Evolutionary conservation across 2,797 vertebrate genomes (phyloP), one percentile per base, ranked within the genome.

Genomic region (Urophycis tenuis): DNA sequence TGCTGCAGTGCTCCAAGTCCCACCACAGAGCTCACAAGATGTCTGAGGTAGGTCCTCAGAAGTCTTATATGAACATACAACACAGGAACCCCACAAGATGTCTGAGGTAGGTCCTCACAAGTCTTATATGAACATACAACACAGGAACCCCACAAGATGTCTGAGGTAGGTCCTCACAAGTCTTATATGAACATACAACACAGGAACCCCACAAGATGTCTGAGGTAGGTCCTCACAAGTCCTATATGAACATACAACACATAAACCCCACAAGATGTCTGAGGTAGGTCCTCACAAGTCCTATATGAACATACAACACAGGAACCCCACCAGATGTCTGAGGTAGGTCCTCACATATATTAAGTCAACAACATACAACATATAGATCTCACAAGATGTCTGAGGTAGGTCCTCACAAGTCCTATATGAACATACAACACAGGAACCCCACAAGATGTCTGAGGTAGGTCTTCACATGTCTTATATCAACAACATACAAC

Each of bases 1-100:
- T 99, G 91, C 94, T 99, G 87, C 96, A 97, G 85, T 95, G 96
- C 92, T 95, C 95, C 93, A 96, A 97, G 92, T 95, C 93, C 86
- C 95, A 95, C 83, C 93, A 95, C 94, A 93, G 95, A 92, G 93
- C 88, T 74, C 95, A 95, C 89, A 96, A 96, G 89, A 92, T 96
- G 89, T 96, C 96, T 1, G 96, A 98, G 96, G 97, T 98, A 93
- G 95, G 49, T 74, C 78, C 70, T 67, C 12, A 64, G 6, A 2
- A 12, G 39, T 41, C 39, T 8, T 12, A 5, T 8, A 12, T 41
- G 6, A 41, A 12, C 9, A 41, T 4, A 8, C 41, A 49, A 49
- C 41, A 49, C 41, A 49, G 6, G 9, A 17, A 49, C 41, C 41
- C 41, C 41, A 5, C 41, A 49, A 19, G 41, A 17, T 19, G 41